Evolutionary conservation across 2,797 vertebrate genomes (phyloP), one percentile per base, ranked within the genome.

Genomic region (Sebastes wilsoni): DNA sequence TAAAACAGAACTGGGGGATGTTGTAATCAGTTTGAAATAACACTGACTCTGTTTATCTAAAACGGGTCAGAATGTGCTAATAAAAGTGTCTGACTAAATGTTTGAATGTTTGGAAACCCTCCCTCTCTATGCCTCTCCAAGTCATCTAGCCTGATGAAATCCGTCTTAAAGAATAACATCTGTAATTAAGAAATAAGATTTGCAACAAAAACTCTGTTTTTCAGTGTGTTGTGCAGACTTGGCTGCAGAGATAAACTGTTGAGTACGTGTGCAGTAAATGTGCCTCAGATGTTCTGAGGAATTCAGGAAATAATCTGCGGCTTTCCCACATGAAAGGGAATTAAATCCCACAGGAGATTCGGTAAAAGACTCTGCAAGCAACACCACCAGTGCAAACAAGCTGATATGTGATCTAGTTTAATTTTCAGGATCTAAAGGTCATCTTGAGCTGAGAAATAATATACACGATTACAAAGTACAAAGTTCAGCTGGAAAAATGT

Each of bases 281-380:
- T 80, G 46, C 49, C 73, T 80, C 87, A 86, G 72, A 88, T 87
- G 81, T 81, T 76, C 22, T 1, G 25, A 79, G 72, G 72, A 77
- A 86, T 79, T 67, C 80, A 82, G 80, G 78, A 86, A 81, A 87
- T 58, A 70, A 69, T 32, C 28, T 1, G 3, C 2, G n/a, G 34
- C 5, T 61, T 54, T 59, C 3, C 25, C 8, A 38, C 32, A 62
- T 80, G 32, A 82, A 81, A 66, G 28, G 3, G 7, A 84, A 4
- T 34, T 4, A 16, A 72, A 72, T 82, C 59, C 67, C 56, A 77
- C 27, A 55, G 42, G 72, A 13, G 32, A 42, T 28, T 34, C 59
- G 23, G 56, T 38, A 49, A 2, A 58, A 61, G 32, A 25, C 12
- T 25, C 28, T 66, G 32, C 27, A 27, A 20, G 16, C 30, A 56